Evolutionary conservation across 2,113 vertebrate species (phyloP), one percentile per base, ranked within the genome.

Genomic region (Drymodes brunneopygia): DNA sequence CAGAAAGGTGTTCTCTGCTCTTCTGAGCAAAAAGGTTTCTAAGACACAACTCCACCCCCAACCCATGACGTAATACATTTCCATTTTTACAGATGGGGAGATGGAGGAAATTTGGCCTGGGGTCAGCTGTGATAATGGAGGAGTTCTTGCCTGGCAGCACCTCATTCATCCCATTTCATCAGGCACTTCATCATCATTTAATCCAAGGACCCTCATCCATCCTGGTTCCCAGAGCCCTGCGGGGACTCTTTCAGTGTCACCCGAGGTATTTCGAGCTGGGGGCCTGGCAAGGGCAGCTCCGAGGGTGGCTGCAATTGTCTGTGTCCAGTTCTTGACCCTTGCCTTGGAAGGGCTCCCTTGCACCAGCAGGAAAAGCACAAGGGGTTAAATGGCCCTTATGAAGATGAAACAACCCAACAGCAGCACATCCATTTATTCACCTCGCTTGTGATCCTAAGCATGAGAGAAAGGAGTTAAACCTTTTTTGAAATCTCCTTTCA

Each of bases 181-280:
- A 96, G 67, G 38, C 67, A 92, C 74, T 96, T 92, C 19, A 90
- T 96, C 95, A 94, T 77, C 60, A 60, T 86, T 93, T 93, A 94
- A 94, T 92, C 56, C 90, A 88, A 94, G 85, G 88, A 51, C 93
- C 57, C 51, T 93, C 87, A 86, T 90, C 58, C 70, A 80, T 86
- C 50, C 75, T 21, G 23, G 29, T 58, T 35, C 93, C 79, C 86
- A 86, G 57, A 64, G 90, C 90, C 71, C 92, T 67, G 67, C 5
- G 0, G 88, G 88, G 80, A 96, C 56, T 15, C 86, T 94, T 92
- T 81, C 22, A 35, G 61, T 78, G 92, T 58, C 93, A 86, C 16
- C 56, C 0, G 7, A 94, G 86, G 78, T 94, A 93, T 93, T 95
- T 93, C 91, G 88, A 50, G 86, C 92, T 74, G 74, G 61, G 58